Conservation (phyloP, 1,140 invertebrate species). For the Branchinecta lindahli region DNA sequence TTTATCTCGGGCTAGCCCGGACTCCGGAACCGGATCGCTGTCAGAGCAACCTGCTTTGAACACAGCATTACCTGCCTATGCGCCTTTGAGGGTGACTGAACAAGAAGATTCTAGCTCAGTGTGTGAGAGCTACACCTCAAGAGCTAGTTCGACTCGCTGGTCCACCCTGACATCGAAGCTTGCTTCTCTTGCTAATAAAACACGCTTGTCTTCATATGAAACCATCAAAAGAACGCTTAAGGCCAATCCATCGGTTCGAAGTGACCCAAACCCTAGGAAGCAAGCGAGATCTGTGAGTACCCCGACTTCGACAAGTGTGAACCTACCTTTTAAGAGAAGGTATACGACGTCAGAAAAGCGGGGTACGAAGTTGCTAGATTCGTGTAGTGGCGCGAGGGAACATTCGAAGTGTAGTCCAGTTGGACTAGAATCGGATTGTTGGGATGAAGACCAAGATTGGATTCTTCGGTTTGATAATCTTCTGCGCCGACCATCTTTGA, state of each 20-base stretch:
- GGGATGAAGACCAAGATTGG: slow-evolving; percentile 38
- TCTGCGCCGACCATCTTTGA: slow-evolving; percentile 33
- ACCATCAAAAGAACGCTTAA: neutral
- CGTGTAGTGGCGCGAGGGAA: neutral
- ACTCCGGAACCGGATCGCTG: slow-evolving; percentile 18
- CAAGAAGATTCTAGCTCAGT: too few species aligned
- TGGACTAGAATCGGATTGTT: slow-evolving; percentile 22
- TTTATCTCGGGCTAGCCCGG: slow-evolving; percentile 15
- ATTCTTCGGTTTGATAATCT: slow-evolving; percentile 41
- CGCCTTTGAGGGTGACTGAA: too few species aligned
- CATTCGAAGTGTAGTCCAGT: neutral
- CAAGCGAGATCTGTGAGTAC: neutral
- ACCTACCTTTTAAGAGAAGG: neutral
- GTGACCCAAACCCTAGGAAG: neutral
- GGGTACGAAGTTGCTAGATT: neutral
- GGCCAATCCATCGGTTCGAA: neutral
- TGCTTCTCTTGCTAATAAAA: neutral
- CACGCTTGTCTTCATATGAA: neutral
- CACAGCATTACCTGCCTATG: too few species aligned
- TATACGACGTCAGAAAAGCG: neutral
- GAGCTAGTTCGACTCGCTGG: neutral
- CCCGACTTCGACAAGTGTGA: neutral
- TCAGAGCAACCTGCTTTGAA: neutral
- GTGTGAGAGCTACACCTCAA: neutral
- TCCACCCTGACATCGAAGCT: neutral